Evolutionary conservation across 2,888 invertebrate species (phyloP), one percentile per base, ranked within the genome.

Genomic region (Cataglyphis cursor): DNA sequence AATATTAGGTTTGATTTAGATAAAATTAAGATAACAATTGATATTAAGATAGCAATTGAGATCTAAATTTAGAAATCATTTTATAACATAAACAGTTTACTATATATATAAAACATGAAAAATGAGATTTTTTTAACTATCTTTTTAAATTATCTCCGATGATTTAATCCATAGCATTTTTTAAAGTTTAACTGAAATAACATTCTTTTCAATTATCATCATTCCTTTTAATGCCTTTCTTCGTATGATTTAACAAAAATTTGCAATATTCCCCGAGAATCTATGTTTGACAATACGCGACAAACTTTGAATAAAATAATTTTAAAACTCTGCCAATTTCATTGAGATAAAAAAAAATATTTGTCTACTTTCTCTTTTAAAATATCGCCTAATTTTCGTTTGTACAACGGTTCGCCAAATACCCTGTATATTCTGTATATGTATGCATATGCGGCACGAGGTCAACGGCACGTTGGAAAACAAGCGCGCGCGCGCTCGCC

Each of bases 401-500:
- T 68, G 72, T 9, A 15, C 75, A 28, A 76, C 76, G 72, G 54
- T 70, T 70, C 72, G 28, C 76, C 76, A 76, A 76, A 76, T 70
- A 76, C 72, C 72, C 51, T 28, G 1, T 28, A 28, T 28, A 28
- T 2, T 28, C 38, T 62, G 78, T 86, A 81, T 81, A 87, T 85
- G 85, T 85, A 85, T 72, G 72, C 66, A 66, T 70, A 81, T 78
- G 81, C 85, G 82, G 78, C 86, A 75, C 87, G 90, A 89, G 90
- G 90, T 90, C 90, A 90, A 90, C 91, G 91, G 90, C 90, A 91
- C 89, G 87, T 89, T 91, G 90, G 87, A 90, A 90, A 90, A 90
- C 90, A 90, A 90, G 75, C 86, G 84, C 70, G 75, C 86, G 84
- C 70, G 81, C 35, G 61, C 57, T 28, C 83, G 78, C 80, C 74